phyloP scores from a whole-genome alignment of 1,140 invertebrate species.

The Triops cancriformis region DNA sequence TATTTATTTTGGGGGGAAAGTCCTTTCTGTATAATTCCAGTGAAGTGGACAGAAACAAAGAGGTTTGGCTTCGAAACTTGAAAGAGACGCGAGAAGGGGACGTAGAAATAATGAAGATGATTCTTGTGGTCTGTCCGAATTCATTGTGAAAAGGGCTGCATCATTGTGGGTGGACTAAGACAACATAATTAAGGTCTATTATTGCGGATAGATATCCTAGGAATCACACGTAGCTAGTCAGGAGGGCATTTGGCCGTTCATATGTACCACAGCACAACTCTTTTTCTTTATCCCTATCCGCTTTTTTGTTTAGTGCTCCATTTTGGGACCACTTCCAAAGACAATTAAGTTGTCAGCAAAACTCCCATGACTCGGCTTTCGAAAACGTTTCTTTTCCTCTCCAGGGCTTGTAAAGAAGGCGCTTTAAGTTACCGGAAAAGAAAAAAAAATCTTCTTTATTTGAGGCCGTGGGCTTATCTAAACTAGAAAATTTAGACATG shows the following conservation, averaged over 20 bases:
- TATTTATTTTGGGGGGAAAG: background rate
- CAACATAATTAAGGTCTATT: background rate
- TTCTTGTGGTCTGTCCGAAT: background rate
- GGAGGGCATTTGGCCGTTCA: background rate
- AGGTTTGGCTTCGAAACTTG: background rate
- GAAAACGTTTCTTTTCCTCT: background rate
- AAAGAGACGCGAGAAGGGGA: background rate
- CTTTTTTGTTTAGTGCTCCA: background rate
- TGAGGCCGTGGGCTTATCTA: background rate
- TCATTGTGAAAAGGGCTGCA: background rate
- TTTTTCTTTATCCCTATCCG: background rate
- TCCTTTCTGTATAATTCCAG: background rate
- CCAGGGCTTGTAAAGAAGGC: background rate
- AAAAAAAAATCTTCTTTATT: background rate
- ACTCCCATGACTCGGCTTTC: background rate
- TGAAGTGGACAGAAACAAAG: background rate
- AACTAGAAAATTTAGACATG: background rate
- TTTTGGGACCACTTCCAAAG: conserved; percentile 13
- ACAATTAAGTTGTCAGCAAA: background rate
- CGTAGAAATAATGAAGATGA: background rate
- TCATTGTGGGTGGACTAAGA: background rate
- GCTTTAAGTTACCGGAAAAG: background rate
- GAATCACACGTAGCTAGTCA: background rate
- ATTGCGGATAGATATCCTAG: background rate
- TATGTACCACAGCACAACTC: background rate